Conservation (phyloP, 1,140 invertebrate genomes). For the Brachionus asplanchnoidis region DNA sequence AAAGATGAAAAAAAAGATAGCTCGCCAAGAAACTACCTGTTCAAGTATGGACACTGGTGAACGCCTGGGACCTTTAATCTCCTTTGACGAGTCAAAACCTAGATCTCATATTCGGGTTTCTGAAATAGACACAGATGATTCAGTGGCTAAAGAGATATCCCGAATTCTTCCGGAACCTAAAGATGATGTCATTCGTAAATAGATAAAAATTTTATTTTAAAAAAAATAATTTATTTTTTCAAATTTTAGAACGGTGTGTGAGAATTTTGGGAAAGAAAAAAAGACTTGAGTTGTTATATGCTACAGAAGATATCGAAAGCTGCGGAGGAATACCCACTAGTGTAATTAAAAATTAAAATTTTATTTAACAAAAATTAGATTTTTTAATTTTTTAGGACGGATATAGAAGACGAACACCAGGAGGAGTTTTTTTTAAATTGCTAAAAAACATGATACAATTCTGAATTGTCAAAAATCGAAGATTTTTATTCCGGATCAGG, state of each 20-base stretch:
- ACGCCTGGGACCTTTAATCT: not conserved
- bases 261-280: constrained; percentile 68
- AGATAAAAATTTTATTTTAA: not conserved
- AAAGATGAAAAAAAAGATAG: not conserved
- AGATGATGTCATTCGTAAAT: constrained; percentile 48
- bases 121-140: constrained; percentile 42
- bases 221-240: not conserved
- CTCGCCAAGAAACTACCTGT: not conserved
- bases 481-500: constrained; percentile 25
- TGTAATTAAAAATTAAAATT: constrained; percentile 56
- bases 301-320: constrained; percentile 72
- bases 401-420: constrained; percentile 71
- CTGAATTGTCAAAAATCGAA: constrained; percentile 18
- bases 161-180: constrained; percentile 46
- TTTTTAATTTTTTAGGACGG: constrained; percentile 64
- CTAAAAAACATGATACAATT: constrained; percentile 64
- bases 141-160: constrained; percentile 45
- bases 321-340: constrained; percentile 75
- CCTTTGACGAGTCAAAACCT: constrained; percentile 32
- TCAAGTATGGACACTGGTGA: not conserved
- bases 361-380: not conserved
- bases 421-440: constrained; percentile 74
- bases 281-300: constrained; percentile 69
- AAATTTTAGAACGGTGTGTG: constrained; percentile 65
- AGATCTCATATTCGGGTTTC: constrained; percentile 43